A percentile compares a stretch with the other conserved stretches of the same genome.
phyloP scores from a whole-genome alignment of 2,797 vertebrate genomes.

The Jordanella pulchra region DNA sequence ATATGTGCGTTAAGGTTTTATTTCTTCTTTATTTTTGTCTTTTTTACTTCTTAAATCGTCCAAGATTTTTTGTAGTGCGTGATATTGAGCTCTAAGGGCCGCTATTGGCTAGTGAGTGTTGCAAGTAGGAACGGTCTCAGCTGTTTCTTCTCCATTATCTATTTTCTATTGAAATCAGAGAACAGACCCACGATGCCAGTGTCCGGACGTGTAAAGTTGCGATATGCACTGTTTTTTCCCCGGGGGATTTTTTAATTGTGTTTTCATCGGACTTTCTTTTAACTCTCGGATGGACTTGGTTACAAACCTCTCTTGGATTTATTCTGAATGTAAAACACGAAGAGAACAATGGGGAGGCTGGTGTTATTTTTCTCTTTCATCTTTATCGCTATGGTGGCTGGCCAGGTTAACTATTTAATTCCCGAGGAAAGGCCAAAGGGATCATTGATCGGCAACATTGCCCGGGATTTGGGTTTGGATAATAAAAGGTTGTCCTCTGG shows the following conservation, averaged over 20 bases:
- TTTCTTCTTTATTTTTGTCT: neutral
- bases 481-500: slow-evolving; percentile 66
- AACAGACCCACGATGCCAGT: neutral
- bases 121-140: neutral
- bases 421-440: slow-evolving; percentile 71
- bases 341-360: slow-evolving; percentile 65
- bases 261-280: neutral
- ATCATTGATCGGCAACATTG: slow-evolving; percentile 70
- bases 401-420: slow-evolving; percentile 71
- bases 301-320: neutral
- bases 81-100: slow-evolving; percentile 21
- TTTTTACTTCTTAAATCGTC: neutral
- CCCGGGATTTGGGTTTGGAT: slow-evolving; percentile 72
- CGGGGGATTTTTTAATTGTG: neutral
- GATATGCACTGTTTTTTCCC: neutral
- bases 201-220: neutral
- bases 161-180: slow-evolving; percentile 2
- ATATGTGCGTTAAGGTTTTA: neutral
- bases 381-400: slow-evolving; percentile 24
- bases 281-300: too few relatives aligned
- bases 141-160: neutral
- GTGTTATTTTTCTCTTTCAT: slow-evolving; percentile 33
- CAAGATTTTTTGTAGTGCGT: neutral
- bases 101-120: slow-evolving; percentile 26
- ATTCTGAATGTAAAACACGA: neutral